Evolutionary conservation across 1,140 invertebrate genomes (phyloP), one percentile per base, ranked within the genome.

Genomic region (Drosophila teissieri): DNA sequence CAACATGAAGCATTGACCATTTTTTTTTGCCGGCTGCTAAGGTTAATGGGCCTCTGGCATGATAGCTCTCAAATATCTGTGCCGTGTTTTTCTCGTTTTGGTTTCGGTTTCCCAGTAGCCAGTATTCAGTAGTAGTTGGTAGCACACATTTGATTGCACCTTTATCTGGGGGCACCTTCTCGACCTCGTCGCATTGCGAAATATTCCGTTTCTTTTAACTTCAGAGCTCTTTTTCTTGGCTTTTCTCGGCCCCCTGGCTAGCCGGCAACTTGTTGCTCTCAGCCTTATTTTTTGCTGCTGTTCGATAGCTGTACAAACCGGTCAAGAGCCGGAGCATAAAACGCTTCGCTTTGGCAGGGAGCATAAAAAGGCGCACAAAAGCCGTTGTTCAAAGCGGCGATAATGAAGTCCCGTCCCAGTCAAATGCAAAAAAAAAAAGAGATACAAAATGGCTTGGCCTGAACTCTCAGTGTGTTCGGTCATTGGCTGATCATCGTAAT

Each of bases 111-210:
- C 60, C 56, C 79, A 81, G 79, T 77, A 68, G 73, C 36, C 48
- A 22, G 34, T 8, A 24, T 12, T 46, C 11, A 27, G 46, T 19
- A 1, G n/a, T 14, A 6, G 46, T 6, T 22, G 6, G 46, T 48
- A 51, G 48, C 48, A 31, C 57, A 56, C 40, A 55, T 85, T 77
- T 79, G 63, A 69, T 77, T 73, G 61, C 69, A 44, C 14, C 58
- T 46, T 65, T 63, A 67, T 78, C 61, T 61, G 37, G 52, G 62
- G 61, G 31, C 63, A 52, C 70, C 84, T 72, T 7, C 63, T 77
- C 82, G 83, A 89, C 83, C 83, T 80, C 83, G 67, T 77, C 79
- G 31, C 56, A 88, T 88, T 83, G 82, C 82, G 79, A 86, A 86
- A 86, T 75, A 45, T 69, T 68, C 79, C 82, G 78, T 85, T 58